Percentiles rank a stretch among this genome's conserved stretches.
These are phyloP conservation scores for Xylota sylvarum DNA, from an alignment of 2,888 invertebrate species.

Conservation along the genomic window DNA sequence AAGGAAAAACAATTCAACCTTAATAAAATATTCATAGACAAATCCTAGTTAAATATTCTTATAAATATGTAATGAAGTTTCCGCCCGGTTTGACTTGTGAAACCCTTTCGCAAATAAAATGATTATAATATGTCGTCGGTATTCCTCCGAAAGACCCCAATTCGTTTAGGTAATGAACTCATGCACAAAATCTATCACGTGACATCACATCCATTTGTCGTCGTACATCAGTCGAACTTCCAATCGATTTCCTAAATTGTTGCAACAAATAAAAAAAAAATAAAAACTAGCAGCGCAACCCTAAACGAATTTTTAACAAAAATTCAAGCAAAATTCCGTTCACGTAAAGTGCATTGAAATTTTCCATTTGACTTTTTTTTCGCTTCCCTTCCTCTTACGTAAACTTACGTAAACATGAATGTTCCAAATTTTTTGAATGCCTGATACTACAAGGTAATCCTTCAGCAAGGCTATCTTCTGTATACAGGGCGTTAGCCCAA, in stretches of 20 bases:
- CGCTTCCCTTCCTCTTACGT: not conserved
- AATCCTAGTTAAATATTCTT: conserved; percentile 10
- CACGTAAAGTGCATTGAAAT: conserved; percentile 71
- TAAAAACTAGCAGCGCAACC: not conserved
- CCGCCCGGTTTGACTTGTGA: conserved; percentile 4
- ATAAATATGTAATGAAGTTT: conserved; percentile 38
- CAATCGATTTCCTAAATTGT: conserved; percentile 68
- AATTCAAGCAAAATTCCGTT: conserved; percentile 33
- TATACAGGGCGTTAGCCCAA: conserved; percentile 6
- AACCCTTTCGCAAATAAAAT: not conserved
- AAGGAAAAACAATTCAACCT: conserved; percentile 11
- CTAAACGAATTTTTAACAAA: conserved; percentile 7
- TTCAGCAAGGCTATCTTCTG: conserved; percentile 22
- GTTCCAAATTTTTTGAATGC: conserved; percentile 48
- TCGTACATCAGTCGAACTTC: conserved; percentile 60
- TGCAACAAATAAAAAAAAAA: conserved; percentile 39
- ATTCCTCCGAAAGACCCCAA: not conserved
- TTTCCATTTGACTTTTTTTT: conserved; percentile 32
- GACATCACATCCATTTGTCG: conserved; percentile 56
- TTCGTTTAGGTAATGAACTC: conserved; percentile 64
- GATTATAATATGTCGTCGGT: no score
- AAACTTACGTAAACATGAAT: conserved; percentile 55
- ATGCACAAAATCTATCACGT: conserved; percentile 66
- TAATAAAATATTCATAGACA: conserved; percentile 39
- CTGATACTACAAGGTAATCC: conserved; percentile 25